Base-by-base conservation (phyloP, 2,888 invertebrate species). In the Apotomis betuletana region DNA sequence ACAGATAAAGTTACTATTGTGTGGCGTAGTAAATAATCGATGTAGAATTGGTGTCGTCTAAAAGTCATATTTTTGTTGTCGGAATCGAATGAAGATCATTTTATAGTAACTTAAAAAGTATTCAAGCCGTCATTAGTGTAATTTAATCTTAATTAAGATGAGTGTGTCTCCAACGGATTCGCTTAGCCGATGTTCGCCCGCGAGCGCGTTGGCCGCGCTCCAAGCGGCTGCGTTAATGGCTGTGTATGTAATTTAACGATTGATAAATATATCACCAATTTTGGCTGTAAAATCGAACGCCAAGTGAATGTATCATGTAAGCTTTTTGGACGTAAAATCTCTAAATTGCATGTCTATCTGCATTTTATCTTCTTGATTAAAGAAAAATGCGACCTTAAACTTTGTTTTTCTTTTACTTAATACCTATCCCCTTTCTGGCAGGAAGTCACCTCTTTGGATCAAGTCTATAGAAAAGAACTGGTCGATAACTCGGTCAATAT, bases 341-440 rank as follows among this genome's bases (percentile, higher is more conserved):
- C 83, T 78, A 86, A 85, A 88, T 85, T 83, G 82, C 82, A 84
- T 87, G 86, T 88, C 83, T 86, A 79, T 83, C 75, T 82, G 88
- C 89, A 87, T 88, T 84, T 78, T 85, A 86, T 89, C 87, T 86
- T 80, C 67, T 68, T 72, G 58, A 90, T 87, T 89, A 90, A 90
- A 90, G 83, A 86, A 83, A 84, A 84, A 86, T 90, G 88, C 85
- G 81, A 84, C 80, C 83, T 77, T 81, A 13, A 10, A 10, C 3
- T 8, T 44, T 62, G 55, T 38, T 63, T 54, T 54, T 72, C 63
- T 38, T 5, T 6, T n/a, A 13, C 5, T 6, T 5, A 41, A 6
- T 6, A 41, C 41, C 41, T 41, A 41, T 41, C 6, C 6, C 41
- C 41, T 41, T 6, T 6, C 41, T 41, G 41, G 3, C 41, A 4